phyloP scores from a whole-genome alignment of 2,113 vertebrate genomes.

The Toxotes chatareus region DNA sequence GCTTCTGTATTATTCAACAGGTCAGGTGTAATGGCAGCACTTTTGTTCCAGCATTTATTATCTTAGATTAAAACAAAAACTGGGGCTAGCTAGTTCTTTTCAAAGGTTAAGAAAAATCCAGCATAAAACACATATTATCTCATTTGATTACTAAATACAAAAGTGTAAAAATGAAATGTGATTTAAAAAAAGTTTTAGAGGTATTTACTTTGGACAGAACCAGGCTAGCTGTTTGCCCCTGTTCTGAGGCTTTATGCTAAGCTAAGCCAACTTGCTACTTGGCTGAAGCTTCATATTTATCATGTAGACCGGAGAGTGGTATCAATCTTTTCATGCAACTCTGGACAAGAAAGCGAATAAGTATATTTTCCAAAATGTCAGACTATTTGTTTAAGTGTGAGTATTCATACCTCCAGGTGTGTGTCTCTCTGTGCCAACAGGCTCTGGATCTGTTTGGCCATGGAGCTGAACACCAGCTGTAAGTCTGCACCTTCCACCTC shows the following conservation, averaged over 20 bases:
- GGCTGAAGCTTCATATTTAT: neutral
- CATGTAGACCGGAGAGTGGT: neutral
- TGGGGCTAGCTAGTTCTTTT: neutral
- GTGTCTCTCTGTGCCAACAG: slow-evolving; percentile 87
- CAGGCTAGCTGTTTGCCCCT: too few relatives aligned
- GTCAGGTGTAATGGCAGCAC: neutral
- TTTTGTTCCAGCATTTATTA: neutral
- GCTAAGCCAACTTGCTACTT: neutral
- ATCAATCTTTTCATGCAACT: neutral
- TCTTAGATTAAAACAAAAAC: too few relatives aligned
- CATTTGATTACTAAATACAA: too few relatives aligned
- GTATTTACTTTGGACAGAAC: neutral
- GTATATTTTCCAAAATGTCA: slow-evolving; percentile 15
- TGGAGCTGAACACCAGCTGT: slow-evolving; percentile 80
- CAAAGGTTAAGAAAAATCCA: too few relatives aligned
- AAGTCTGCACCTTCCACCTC: slow-evolving; percentile 78
- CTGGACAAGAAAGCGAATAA: neutral
- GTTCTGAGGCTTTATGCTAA: neutral
- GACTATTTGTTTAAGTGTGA: neutral
- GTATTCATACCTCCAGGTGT: slow-evolving; percentile 85
- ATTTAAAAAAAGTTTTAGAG: too few relatives aligned
- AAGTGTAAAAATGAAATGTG: too few relatives aligned
- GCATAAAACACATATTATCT: too few relatives aligned
- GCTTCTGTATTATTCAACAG: neutral
- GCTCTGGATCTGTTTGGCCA: slow-evolving; percentile 83